Percentiles rank a stretch among this genome's conserved stretches.
phyloP scores from a whole-genome alignment of 2,888 invertebrate species.

The Volucella inanis region DNA sequence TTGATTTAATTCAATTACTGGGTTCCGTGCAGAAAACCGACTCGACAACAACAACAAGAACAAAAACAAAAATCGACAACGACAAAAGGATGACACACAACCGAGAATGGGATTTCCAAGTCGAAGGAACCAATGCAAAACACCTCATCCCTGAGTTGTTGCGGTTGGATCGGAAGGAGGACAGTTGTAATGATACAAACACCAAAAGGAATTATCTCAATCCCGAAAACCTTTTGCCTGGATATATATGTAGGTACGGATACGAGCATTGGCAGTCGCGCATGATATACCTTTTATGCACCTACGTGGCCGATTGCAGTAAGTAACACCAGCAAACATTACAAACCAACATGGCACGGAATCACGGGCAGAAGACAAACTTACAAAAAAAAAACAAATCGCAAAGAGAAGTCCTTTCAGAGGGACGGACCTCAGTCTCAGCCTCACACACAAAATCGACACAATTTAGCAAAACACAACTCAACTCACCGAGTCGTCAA shows the following conservation, averaged over 20 bases:
- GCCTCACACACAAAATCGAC: slow-evolving; percentile 59
- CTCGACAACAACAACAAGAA: slow-evolving; percentile 22
- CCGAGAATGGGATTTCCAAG: slow-evolving; percentile 11
- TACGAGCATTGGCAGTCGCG: slow-evolving; percentile 27
- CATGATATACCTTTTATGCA: slow-evolving; percentile 65
- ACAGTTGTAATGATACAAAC: slow-evolving; percentile 63
- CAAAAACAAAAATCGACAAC: background rate
- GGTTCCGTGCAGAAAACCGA: slow-evolving; percentile 57
- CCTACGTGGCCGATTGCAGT: slow-evolving; percentile 69
- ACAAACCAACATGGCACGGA: slow-evolving; percentile 63
- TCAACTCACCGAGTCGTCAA: slow-evolving; percentile 75
- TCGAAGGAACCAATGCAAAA: slow-evolving; percentile 53
- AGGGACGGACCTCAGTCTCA: slow-evolving; percentile 43
- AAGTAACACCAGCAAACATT: slow-evolving; percentile 73
- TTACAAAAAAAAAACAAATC: slow-evolving; percentile 2
- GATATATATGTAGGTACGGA: background rate
- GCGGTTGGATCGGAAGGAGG: slow-evolving; percentile 1
- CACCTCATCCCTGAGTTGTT: slow-evolving; percentile 37
- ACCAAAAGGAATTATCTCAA: slow-evolving; percentile 70
- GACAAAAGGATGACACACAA: slow-evolving; percentile 29
- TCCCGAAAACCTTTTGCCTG: slow-evolving; percentile 33
- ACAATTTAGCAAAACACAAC: slow-evolving; percentile 74
- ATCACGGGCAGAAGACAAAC: background rate
- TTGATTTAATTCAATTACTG: slow-evolving; percentile 78
- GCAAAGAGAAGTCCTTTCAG: slow-evolving; percentile 41